Evolutionary conservation across 2,113 vertebrate genomes (phyloP).

Genomic region (Labeo catla): DNA sequence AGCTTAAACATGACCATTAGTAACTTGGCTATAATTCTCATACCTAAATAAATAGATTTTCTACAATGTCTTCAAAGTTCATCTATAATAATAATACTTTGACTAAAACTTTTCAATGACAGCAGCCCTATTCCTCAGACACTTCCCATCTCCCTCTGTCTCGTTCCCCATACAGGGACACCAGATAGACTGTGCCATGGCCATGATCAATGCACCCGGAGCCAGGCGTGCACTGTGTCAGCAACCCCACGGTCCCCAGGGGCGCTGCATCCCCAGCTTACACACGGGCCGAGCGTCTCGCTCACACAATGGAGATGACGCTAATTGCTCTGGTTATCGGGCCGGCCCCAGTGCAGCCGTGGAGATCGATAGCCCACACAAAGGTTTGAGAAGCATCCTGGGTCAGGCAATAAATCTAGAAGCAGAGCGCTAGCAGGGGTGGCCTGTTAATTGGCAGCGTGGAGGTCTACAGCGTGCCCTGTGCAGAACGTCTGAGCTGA

Average conservation of each 20-base stretch:
- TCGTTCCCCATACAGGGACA: slow-evolving; percentile 14
- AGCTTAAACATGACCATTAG: not conserved
- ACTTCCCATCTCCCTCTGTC: not conserved
- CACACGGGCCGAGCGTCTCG: slow-evolving; percentile 51
- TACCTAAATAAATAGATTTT: not conserved
- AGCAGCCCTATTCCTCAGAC: slow-evolving; percentile 48
- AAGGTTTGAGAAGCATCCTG: slow-evolving; percentile 66
- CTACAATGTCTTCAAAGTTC: not conserved
- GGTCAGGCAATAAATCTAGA: slow-evolving; percentile 76
- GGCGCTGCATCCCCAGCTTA: slow-evolving; percentile 2
- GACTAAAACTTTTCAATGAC: slow-evolving; percentile 40
- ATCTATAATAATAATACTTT: slow-evolving; percentile 15
- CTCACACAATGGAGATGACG: slow-evolving; percentile 71
- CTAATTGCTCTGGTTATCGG: slow-evolving; percentile 77
- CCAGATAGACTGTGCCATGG: not conserved
- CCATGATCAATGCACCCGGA: slow-evolving; percentile 55
- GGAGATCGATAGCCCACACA: slow-evolving; percentile 77
- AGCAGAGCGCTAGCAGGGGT: slow-evolving; percentile 38
- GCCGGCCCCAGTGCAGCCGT: slow-evolving; percentile 67
- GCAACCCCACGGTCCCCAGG: slow-evolving; percentile 2
- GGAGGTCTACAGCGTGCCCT: slow-evolving; percentile 41
- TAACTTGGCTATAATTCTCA: not conserved
- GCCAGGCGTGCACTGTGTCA: slow-evolving; percentile 43
- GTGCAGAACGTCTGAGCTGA: slow-evolving; percentile 45
- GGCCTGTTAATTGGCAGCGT: slow-evolving; percentile 65